Conservation (phyloP, 2,113 vertebrate genomes). For the Opisthocomus hoazin region DNA sequence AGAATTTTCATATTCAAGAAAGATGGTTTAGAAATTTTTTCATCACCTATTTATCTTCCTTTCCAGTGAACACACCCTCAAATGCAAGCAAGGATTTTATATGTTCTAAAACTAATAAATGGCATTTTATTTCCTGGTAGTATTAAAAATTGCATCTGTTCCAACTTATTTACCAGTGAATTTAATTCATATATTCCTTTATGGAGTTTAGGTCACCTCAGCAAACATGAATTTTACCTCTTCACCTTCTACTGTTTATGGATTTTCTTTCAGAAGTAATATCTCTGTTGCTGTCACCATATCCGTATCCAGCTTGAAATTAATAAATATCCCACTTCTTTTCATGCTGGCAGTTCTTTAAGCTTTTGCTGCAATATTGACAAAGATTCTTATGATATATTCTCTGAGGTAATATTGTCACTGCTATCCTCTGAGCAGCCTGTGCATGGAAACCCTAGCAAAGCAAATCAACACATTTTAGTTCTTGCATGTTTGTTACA, state of each 20-base stretch:
- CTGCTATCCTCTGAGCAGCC: neutral
- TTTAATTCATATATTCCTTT: neutral
- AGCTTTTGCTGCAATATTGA: neutral
- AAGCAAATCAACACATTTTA: neutral
- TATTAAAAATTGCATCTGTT: neutral
- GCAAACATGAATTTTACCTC: neutral
- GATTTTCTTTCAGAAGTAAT: constrained; percentile 21
- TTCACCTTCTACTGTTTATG: neutral
- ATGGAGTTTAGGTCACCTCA: neutral
- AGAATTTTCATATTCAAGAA: neutral
- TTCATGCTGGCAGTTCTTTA: neutral
- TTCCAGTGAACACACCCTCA: neutral
- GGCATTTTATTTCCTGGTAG: neutral
- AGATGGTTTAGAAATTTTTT: neutral
- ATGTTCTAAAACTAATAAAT: neutral
- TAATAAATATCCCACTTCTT: constrained; percentile 17
- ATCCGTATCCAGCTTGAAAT: constrained; percentile 6
- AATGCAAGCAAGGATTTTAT: neutral
- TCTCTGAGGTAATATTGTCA: constrained; percentile 21
- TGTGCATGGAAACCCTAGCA: neutral
- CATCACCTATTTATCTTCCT: neutral
- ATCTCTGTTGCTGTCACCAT: neutral
- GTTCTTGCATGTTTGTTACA: neutral
- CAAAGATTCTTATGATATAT: neutral
- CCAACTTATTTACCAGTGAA: neutral